Base-by-base conservation (phyloP, 2,888 invertebrate species). In the Clepsis dumicolana region DNA sequence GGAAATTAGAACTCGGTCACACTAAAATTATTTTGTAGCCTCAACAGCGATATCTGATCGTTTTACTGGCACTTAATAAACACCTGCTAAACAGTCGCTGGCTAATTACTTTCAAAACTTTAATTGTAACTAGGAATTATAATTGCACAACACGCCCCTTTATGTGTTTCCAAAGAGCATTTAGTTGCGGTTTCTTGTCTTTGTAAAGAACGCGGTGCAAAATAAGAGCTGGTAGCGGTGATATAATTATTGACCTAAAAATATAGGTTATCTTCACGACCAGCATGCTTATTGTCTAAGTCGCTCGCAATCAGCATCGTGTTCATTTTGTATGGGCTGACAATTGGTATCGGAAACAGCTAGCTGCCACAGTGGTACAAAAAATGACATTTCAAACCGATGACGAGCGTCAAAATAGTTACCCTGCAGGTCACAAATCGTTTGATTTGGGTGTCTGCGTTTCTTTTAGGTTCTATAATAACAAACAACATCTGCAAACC, bases 111-210 rank as follows among this genome's bases (percentile, higher is more conserved):
- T 65, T 70, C 50, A 65, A 48, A 64, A 70, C 38, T 25, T 54
- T 66, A 63, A 70, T 59, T 67, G 44, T 66, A 66, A 48, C 44
- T 12, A 41, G 48, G 60, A 64, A 63, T 60, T 38, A 54, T 67
- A 56, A 67, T 70, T 70, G 48, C 35, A 61, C 54, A 72, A 70
- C 52, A 62, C 59, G 64, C 70, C 66, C 70, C 65, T 66, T 70
- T 70, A 72, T 70, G 59, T 41, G 70, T 72, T 70, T 72, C 60
- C 64, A 70, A 70, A 72, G 59, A 67, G 38, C 65, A 61, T 64
- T 70, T 63, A 67, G 52, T 59, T 53, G 32, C 68, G 59, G 68
- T 59, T 52, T 67, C 38, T 63, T 67, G 67, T 67, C 62, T 63
- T 41, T 63, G 16, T 41, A 56, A 57, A 50, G 14, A 24, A 56